Evolutionary conservation across 2,113 vertebrate genomes (phyloP).

Genomic region (Rhadina sibilatrix): DNA sequence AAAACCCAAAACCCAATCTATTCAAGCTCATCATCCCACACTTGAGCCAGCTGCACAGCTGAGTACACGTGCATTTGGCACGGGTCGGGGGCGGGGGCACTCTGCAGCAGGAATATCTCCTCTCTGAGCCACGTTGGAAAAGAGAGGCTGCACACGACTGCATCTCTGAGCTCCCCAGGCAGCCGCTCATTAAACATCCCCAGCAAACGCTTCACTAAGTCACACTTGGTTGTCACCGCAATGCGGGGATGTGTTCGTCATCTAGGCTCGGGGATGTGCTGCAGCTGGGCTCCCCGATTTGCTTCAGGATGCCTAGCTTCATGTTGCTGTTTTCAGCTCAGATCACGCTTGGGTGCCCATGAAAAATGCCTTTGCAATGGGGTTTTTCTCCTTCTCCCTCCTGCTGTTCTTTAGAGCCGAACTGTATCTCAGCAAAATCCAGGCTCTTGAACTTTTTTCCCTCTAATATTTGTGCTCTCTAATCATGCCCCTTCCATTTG

Average conservation of each 20-base stretch:
- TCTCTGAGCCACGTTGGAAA: accelerated
- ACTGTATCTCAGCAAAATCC: background rate
- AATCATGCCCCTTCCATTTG: background rate
- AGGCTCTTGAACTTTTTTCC: background rate
- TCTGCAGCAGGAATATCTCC: background rate
- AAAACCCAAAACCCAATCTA: background rate
- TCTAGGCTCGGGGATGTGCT: background rate
- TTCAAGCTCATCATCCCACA: background rate
- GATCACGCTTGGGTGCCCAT: background rate
- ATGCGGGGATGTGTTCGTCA: constrained; percentile 10
- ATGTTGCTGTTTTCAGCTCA: background rate
- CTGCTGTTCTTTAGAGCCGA: background rate
- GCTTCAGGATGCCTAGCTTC: background rate
- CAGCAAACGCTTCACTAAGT: background rate
- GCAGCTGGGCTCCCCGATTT: background rate
- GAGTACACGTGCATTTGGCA: accelerated
- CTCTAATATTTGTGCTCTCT: background rate
- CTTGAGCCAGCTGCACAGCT: background rate
- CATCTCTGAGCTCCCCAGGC: background rate
- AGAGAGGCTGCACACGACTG: background rate
- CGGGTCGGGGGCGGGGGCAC: background rate
- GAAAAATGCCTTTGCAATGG: background rate
- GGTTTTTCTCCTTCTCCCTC: background rate
- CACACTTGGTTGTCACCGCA: background rate
- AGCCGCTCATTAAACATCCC: background rate